These are phyloP conservation scores for Gryon sp. DNA, from an alignment of 1,140 invertebrate genomes.

Conservation along the genomic window DNA sequence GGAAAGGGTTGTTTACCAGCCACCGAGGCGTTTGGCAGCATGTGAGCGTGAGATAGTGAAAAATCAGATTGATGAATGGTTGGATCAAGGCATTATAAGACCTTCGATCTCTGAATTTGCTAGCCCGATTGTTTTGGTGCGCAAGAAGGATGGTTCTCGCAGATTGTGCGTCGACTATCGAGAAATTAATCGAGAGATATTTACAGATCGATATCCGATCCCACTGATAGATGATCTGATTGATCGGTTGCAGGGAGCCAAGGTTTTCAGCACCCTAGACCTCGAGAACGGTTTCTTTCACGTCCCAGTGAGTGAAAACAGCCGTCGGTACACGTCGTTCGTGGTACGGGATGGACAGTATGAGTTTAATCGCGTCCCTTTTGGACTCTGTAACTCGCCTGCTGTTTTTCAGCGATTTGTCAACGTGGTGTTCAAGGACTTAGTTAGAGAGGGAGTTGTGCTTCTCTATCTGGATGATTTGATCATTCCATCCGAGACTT, in stretches of 20 bases:
- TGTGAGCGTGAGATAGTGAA: not conserved
- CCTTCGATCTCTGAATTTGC: not conserved
- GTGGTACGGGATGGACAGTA: not conserved
- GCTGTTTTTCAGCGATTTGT: not conserved
- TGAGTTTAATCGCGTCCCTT: not conserved
- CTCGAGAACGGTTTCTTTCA: not conserved
- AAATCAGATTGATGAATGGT: not conserved
- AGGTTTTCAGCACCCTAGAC: not conserved
- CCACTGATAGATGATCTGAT: not conserved
- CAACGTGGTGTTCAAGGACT: not conserved
- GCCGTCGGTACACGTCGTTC: not conserved
- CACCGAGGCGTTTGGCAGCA: not conserved
- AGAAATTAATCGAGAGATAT: not conserved
- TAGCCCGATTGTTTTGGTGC: not conserved
- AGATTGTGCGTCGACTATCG: not conserved
- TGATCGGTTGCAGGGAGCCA: not conserved
- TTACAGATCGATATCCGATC: not conserved
- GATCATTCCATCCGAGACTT: not conserved
- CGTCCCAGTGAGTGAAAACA: not conserved
- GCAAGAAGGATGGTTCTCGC: not conserved
- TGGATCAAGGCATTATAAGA: not conserved
- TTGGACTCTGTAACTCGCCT: not conserved
- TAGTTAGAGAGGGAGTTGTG: not conserved
- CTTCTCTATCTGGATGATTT: slow-evolving; percentile 2
- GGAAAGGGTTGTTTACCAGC: not conserved